Percentiles rank a stretch among this genome's conserved stretches.
phyloP scores from a whole-genome alignment of 2,113 vertebrate genomes.

The Rhabdornis inornatus region DNA sequence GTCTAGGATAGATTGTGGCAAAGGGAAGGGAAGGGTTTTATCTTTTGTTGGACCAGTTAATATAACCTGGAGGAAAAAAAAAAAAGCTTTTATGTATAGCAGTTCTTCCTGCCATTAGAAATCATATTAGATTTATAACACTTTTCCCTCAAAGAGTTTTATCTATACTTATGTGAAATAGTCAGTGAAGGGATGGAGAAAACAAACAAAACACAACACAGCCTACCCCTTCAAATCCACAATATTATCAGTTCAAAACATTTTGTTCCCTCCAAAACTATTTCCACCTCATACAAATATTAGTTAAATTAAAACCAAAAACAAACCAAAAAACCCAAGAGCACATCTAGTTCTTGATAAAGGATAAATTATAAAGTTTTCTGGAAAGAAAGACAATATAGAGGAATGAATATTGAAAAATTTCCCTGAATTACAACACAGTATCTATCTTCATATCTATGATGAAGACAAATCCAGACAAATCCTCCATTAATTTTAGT shows the following conservation, averaged over 20 bases:
- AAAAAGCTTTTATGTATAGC: neutral
- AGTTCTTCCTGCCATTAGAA: neutral
- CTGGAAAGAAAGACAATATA: neutral
- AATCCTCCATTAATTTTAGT: neutral
- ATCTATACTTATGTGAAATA: neutral
- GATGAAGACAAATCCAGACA: neutral
- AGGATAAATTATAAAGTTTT: neutral
- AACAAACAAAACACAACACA: neutral
- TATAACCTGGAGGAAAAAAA: neutral
- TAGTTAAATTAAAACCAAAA: neutral
- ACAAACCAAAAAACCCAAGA: neutral
- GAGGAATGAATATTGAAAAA: neutral
- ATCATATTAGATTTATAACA: neutral
- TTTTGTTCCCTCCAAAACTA: rapidly evolving
- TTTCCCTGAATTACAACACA: neutral
- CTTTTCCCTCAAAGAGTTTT: neutral
- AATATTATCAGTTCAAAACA: neutral
- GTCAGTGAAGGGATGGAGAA: neutral
- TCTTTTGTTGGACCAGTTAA: neutral
- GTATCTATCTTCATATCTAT: neutral
- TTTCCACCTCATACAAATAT: neutral
- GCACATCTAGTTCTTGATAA: neutral
- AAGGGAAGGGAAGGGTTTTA: neutral
- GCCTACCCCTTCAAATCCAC: rapidly evolving
- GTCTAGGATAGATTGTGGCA: neutral